Evolutionary conservation across 2,797 vertebrate genomes (phyloP).

Genomic region (Choloepus didactylus): DNA sequence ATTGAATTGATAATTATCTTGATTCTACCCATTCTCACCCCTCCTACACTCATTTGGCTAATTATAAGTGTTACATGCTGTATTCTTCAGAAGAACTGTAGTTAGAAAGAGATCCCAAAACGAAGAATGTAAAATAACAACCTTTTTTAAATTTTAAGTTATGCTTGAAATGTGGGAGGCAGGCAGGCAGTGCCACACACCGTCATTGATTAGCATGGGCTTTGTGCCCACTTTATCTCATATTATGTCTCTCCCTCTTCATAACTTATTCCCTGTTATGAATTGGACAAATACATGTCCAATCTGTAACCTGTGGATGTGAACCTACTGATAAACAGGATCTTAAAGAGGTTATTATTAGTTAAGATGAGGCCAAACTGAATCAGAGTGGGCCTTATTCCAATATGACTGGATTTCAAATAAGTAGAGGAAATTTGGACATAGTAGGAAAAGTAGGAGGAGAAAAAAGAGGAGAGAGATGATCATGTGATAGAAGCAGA

Average conservation of each 20-base stretch:
- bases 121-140: background rate
- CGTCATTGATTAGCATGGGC: background rate
- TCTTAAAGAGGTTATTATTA: no score
- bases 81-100: background rate
- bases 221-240: background rate
- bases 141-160: background rate
- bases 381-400: no score
- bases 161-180: background rate
- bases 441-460: no score
- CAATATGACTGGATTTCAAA: no score
- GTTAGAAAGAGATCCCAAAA: background rate
- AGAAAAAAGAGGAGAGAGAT: no score
- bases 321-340: no score
- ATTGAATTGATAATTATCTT: slow-evolving; percentile 2
- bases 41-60: background rate
- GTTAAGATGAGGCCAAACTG: no score
- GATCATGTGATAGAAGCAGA: no score
- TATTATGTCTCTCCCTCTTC: background rate
- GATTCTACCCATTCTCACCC: background rate
- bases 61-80: background rate
- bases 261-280: no score
- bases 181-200: background rate
- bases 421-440: no score
- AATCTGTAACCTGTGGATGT: no score
- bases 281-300: no score